Base-by-base conservation (phyloP, 2,888 invertebrate genomes). In the Polylopha cassiicola region DNA sequence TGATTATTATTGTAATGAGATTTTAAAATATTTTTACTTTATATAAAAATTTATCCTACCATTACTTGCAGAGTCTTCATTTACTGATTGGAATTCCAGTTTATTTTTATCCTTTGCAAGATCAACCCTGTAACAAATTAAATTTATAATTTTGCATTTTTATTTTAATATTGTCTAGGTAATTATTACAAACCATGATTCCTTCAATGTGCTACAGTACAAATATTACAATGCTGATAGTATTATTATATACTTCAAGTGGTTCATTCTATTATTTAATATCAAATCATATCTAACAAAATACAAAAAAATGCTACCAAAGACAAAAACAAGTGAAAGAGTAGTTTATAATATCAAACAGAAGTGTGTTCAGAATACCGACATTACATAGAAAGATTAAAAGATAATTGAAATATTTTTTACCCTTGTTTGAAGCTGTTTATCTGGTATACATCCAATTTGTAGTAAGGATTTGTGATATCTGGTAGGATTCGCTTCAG, bases 401-500 rank as follows among this genome's bases (percentile, higher is more conserved):
- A n/a, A n/a, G n/a, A n/a, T n/a, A n/a, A n/a, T n/a, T n/a, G n/a
- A n/a, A n/a, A n/a, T n/a, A n/a, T n/a, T 39, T 59, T 62, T 57
- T 44, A 85, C 85, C 79, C 80, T 42, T 66, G 51, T 50, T 55
- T 65, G 41, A 86, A 86, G 51, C 78, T 79, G 31, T 60, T 50
- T 26, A 84, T 71, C 57, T 85, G 70, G 14, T 71, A 65, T 17
- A 54, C 46, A 10, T 64, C 60, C 4, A 86, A 57, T 22, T 65
- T 64, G 48, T 75, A 86, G 47, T 84, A 86, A 5, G 86, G 85
- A 53, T 86, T 85, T 15, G 73, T 66, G 27, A 86, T 71, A 34
- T 86, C 85, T 8, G 84, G 79, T 11, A 86, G 44, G 32, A 86
- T 78, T 2, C 86, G 64, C 52, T 86, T 86, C 16, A 84, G 42